Percentiles rank a stretch among this genome's conserved stretches.
phyloP scores from a whole-genome alignment of 2,113 vertebrate genomes.

The Lampris incognitus region DNA sequence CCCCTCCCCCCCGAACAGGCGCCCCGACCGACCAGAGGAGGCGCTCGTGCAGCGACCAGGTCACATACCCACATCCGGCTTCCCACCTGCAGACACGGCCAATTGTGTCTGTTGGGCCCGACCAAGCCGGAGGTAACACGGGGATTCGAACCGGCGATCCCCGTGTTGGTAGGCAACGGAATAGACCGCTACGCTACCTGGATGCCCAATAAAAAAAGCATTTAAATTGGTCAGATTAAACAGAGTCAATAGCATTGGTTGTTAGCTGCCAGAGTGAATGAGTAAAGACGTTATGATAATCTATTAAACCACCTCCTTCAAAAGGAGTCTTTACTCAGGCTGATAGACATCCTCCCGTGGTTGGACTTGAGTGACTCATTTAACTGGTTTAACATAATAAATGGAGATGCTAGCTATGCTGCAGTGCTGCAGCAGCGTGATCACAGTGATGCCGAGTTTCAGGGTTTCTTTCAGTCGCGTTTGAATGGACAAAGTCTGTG shows the following conservation, averaged over 20 bases:
- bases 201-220: too few species aligned
- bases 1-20: too few species aligned
- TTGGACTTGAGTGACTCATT: neutral
- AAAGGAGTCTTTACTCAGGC: neutral
- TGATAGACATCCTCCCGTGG: neutral
- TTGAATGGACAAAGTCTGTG: slow-evolving; percentile 23
- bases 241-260: slow-evolving; percentile 17
- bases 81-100: too few species aligned
- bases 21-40: too few species aligned
- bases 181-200: too few species aligned
- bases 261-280: neutral
- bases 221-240: neutral
- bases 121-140: too few species aligned
- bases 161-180: too few species aligned
- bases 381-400: neutral
- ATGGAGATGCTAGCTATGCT: slow-evolving; percentile 20
- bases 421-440: slow-evolving; percentile 14
- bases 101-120: too few species aligned
- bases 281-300: neutral
- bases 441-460: neutral
- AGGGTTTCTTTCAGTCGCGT: slow-evolving; percentile 19
- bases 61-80: too few species aligned
- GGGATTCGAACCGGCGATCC: too few species aligned
- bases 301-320: neutral
- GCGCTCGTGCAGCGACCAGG: too few species aligned